A percentile compares a stretch with the other conserved stretches of the same genome.
Conservation (phyloP, 2,888 invertebrate genomes). For the Pterostichus niger region DNA sequence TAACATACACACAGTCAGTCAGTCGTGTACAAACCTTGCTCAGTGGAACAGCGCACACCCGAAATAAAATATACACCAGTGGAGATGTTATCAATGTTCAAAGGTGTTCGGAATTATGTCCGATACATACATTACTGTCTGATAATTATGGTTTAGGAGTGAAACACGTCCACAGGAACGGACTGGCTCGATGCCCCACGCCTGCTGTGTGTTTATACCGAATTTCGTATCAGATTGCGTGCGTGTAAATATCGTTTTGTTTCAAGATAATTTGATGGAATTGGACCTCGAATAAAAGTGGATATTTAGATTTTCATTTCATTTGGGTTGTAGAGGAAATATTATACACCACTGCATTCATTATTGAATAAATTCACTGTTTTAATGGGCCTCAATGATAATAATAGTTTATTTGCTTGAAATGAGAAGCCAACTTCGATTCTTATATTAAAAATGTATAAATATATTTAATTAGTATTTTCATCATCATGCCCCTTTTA, state of each 20-base stretch:
- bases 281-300: slow-evolving; percentile 44
- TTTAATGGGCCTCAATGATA: too few relatives aligned
- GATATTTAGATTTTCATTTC: slow-evolving; percentile 60
- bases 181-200: slow-evolving; percentile 11
- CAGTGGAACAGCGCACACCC: neutral
- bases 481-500: too few relatives aligned
- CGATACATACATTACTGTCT: slow-evolving; percentile 70
- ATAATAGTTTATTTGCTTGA: too few relatives aligned
- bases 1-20: neutral
- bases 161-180: slow-evolving; percentile 13
- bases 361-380: neutral
- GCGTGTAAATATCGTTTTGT: slow-evolving; percentile 60
- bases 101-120: slow-evolving; percentile 71
- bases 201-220: slow-evolving; percentile 20
- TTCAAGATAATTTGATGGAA: slow-evolving; percentile 58
- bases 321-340: slow-evolving; percentile 38
- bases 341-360: slow-evolving; percentile 27
- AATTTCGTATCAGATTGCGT: slow-evolving; percentile 47
- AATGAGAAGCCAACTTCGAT: too few relatives aligned
- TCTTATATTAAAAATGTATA: too few relatives aligned
- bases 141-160: slow-evolving; percentile 52
- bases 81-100: slow-evolving; percentile 66
- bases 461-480: too few relatives aligned
- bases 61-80: slow-evolving; percentile 40
- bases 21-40: neutral